A percentile compares a stretch with the other conserved stretches of the same genome.
Evolutionary conservation across 2,797 vertebrate genomes (phyloP).

Genomic region (Meriones psammophilus): DNA sequence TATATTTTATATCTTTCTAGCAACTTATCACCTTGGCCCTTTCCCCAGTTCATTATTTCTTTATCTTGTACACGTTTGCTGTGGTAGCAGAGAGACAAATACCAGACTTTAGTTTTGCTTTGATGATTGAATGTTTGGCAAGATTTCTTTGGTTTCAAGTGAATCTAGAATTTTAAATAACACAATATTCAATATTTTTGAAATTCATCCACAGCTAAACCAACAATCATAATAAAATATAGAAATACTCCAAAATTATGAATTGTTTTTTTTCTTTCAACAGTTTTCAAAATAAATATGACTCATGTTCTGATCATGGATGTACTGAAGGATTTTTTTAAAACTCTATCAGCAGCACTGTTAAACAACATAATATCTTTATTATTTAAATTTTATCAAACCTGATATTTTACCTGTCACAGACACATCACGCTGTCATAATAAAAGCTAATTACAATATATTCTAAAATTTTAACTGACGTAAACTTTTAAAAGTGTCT

Average conservation of each 20-base stretch:
- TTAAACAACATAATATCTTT: neutral
- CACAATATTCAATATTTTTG: constrained; percentile 49
- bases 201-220: neutral
- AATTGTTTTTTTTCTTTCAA: constrained; percentile 33
- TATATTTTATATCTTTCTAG: neutral
- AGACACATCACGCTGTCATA: neutral
- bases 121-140: constrained; percentile 26
- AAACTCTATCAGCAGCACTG: neutral
- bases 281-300: neutral
- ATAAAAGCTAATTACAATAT: constrained; percentile 14
- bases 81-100: neutral
- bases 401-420: neutral
- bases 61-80: neutral
- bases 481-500: neutral
- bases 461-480: neutral
- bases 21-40: neutral
- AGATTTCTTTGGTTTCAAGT: constrained; percentile 38
- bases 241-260: neutral
- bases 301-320: neutral
- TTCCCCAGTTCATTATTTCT: neutral
- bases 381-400: neutral
- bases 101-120: neutral
- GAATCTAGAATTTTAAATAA: neutral
- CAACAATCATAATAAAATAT: neutral
- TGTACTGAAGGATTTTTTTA: neutral